Conservation (phyloP, 2,113 vertebrate species). For the Corythoichthys intestinalis region DNA sequence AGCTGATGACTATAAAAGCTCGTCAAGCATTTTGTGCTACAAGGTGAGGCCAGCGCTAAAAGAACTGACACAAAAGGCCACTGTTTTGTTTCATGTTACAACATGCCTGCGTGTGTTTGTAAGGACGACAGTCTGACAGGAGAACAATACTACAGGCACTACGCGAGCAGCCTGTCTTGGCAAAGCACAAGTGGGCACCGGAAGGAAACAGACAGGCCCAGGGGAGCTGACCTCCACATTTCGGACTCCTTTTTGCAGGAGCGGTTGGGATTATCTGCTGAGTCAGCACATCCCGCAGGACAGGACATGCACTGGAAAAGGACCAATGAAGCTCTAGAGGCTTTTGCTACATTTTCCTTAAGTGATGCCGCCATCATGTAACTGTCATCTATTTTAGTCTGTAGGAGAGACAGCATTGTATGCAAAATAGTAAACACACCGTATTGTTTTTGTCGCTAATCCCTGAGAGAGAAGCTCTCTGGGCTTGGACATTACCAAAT, state of each 20-base stretch:
- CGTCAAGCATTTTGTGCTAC: not conserved
- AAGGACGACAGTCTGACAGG: conserved; percentile 50
- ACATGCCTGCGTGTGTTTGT: conserved; percentile 19
- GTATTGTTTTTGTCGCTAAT: not conserved
- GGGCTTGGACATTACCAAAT: no score
- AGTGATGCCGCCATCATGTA: not conserved
- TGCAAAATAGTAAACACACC: not conserved
- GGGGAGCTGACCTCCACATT: conserved; percentile 64
- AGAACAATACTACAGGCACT: conserved; percentile 54
- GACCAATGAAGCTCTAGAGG: conserved; percentile 10
- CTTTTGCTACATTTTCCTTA: conserved; percentile 13
- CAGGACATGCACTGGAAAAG: conserved; percentile 23
- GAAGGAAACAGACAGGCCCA: conserved; percentile 46
- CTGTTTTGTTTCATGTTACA: conserved; percentile 1
- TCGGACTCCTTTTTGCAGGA: conserved; percentile 48
- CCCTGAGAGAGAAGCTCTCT: not conserved
- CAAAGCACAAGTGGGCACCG: conserved; percentile 35
- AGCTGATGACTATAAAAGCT: conserved; percentile 22
- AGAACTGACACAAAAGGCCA: not conserved
- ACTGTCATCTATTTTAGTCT: conserved; percentile 1
- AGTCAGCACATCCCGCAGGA: conserved; percentile 51
- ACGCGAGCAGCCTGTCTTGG: conserved; percentile 40
- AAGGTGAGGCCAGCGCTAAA: not conserved
- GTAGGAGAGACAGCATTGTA: not conserved
- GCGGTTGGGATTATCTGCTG: conserved; percentile 59